Base-by-base conservation (phyloP, 1,140 invertebrate genomes). In the Drosophila erecta region DNA sequence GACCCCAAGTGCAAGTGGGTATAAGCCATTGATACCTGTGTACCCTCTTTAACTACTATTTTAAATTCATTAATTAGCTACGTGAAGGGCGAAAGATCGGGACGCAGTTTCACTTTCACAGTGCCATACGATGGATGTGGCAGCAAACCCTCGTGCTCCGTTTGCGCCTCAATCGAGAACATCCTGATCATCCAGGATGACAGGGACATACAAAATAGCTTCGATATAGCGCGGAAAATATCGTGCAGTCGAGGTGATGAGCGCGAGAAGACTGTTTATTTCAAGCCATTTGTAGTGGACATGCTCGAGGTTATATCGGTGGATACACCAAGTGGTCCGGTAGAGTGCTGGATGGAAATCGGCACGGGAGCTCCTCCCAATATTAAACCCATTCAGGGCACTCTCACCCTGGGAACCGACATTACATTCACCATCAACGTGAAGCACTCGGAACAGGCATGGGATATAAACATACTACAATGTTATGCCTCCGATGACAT, bases 301-400 rank as follows among this genome's bases (percentile, higher is more conserved):
- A 95, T 95, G 95, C 81, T 96, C 17, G 95, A 96, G 72, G 95
- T 95, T 0, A 93, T 95, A 40, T 94, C 95, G 2, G 95, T 96
- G 2, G 93, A 95, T 11, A 94, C 95, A 2, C 92, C 93, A 0
- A 93, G 93, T 22, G 94, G 94, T 4, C 93, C 94, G 3, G 93
- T 96, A 0, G 94, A 95, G 72, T 96, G 95, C 91, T 96, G 95
- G 95, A 96, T 96, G 95, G 95, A 96, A 70, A 95, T 96, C 57
- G 95, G 95, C 61, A 94, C 93, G 74, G 96, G 96, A 76, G 91
- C 93, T 55, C 96, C 94, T 83, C 95, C 95, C 40, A 95, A 95
- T 89, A 94, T 95, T 17, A 56, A 74, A 7, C 91, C 91, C 8
- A 83, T 92, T 24, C 54, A 74, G 27, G 69, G 74, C n/a, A 78